A percentile compares a stretch with the other conserved stretches of the same genome.
Evolutionary conservation across 1,140 invertebrate genomes (phyloP).

Genomic region (Andrena cerasifolii): DNA sequence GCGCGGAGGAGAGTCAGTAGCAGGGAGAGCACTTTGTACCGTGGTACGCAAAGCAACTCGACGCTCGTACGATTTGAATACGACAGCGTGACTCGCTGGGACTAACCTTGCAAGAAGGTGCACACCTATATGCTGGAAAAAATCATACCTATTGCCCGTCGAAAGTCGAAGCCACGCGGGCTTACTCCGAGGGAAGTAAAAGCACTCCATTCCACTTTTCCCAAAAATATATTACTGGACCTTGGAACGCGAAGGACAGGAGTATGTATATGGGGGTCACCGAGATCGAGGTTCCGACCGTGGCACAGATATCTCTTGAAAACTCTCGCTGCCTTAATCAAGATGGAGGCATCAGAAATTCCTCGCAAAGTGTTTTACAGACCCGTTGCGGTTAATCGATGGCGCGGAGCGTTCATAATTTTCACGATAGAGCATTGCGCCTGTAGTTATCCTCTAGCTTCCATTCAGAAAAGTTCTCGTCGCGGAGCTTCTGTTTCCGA

Average conservation of each 20-base stretch:
- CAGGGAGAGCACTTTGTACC: slow-evolving; percentile 26
- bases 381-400: too few species aligned
- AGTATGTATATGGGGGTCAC: not conserved
- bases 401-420: too few species aligned
- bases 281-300: slow-evolving; percentile 37
- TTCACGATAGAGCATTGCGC: too few species aligned
- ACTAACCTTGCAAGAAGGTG: slow-evolving; percentile 32
- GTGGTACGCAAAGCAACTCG: slow-evolving; percentile 38
- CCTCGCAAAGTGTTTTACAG: too few species aligned
- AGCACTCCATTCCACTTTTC: too few species aligned
- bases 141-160: not conserved
- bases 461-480: not conserved
- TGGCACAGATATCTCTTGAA: slow-evolving; percentile 28
- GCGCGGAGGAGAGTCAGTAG: not conserved
- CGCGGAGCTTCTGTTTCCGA: not conserved
- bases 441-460: not conserved
- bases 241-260: not conserved
- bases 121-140: too few species aligned
- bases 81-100: slow-evolving; percentile 22
- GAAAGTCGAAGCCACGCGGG: not conserved
- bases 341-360: not conserved
- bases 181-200: too few species aligned
- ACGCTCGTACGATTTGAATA: slow-evolving; percentile 36
- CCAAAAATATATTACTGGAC: slow-evolving; percentile 1
- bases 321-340: not conserved